These are phyloP conservation scores for Meles meles DNA, from an alignment of 2,113 vertebrate species.

Conservation along the genomic window DNA sequence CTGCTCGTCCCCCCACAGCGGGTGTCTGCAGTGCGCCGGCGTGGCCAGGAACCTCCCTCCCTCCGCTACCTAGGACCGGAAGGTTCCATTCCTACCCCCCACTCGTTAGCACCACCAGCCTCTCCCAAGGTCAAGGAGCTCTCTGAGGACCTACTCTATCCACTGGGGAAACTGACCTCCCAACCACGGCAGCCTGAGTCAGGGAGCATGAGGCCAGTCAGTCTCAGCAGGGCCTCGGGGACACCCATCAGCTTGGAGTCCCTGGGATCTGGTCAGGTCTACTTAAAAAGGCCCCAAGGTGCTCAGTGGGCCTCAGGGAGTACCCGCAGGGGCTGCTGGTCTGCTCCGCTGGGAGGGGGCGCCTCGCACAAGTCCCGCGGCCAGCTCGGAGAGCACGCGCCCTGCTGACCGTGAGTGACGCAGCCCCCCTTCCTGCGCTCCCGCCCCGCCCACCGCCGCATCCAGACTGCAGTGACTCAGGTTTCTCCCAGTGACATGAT, in stretches of 20 bases:
- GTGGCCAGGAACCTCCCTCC: background rate
- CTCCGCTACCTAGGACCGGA: accelerated
- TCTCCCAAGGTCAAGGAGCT: too few relatives aligned
- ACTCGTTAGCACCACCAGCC: background rate
- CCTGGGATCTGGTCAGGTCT: background rate
- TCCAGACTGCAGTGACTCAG: accelerated
- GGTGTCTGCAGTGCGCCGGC: accelerated
- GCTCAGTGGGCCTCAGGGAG: background rate
- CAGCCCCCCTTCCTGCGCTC: accelerated
- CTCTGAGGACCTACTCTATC: background rate
- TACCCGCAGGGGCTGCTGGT: too few relatives aligned
- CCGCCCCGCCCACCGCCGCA: accelerated
- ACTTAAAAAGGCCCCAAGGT: too few relatives aligned
- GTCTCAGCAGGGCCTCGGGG: accelerated
- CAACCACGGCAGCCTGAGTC: accelerated
- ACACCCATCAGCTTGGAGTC: background rate
- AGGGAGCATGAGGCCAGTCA: accelerated
- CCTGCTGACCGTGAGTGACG: too few relatives aligned
- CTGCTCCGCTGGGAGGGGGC: background rate
- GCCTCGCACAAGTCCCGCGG: accelerated
- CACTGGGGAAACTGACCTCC: accelerated
- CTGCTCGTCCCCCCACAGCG: background rate
- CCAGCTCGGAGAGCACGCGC: background rate
- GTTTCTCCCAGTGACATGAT: accelerated
- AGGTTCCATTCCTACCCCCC: background rate